A percentile compares a stretch with the other conserved stretches of the same genome.
phyloP scores from a whole-genome alignment of 92 coral and sea anemone species.

The Phenganax marumi region DNA sequence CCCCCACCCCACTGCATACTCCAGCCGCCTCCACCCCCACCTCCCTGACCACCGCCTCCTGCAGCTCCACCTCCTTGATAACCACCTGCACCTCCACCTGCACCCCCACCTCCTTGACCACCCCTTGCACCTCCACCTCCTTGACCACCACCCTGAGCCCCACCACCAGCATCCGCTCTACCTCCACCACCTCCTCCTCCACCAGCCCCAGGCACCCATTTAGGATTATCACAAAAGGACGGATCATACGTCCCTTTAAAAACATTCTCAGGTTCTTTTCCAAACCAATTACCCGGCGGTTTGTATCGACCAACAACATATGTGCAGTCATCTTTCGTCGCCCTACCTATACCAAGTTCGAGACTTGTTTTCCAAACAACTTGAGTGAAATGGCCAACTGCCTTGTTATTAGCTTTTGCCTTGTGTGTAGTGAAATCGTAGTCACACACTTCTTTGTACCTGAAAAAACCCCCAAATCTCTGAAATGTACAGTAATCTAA shows the following conservation, averaged over 20 bases:
- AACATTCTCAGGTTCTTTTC: constrained; percentile 64
- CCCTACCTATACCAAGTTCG: constrained; percentile 82
- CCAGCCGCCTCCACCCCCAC: constrained; percentile 22
- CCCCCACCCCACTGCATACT: constrained; percentile 22
- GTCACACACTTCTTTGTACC: constrained; percentile 44
- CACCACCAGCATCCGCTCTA: constrained; percentile 4
- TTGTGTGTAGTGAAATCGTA: constrained; percentile 52
- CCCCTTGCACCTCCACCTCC: constrained; percentile 19
- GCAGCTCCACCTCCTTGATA: neutral
- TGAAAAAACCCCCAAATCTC: neutral
- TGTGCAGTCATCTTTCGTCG: constrained; percentile 66
- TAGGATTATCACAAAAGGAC: neutral
- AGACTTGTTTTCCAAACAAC: constrained; percentile 80
- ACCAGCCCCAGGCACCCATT: constrained; percentile 20
- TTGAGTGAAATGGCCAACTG: constrained; percentile 67
- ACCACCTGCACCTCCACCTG: constrained; percentile 11
- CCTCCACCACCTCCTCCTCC: constrained; percentile 9
- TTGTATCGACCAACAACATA: constrained; percentile 88
- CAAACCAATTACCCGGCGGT: constrained; percentile 65
- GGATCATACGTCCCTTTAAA: constrained; percentile 49
- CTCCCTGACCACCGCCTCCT: neutral
- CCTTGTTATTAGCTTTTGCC: neutral
- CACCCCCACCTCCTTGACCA: constrained; percentile 14
- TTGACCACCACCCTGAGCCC: neutral
- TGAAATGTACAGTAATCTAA: neutral